Evolutionary conservation across 2,888 invertebrate species (phyloP).

Genomic region (Drosophila sordidula): DNA sequence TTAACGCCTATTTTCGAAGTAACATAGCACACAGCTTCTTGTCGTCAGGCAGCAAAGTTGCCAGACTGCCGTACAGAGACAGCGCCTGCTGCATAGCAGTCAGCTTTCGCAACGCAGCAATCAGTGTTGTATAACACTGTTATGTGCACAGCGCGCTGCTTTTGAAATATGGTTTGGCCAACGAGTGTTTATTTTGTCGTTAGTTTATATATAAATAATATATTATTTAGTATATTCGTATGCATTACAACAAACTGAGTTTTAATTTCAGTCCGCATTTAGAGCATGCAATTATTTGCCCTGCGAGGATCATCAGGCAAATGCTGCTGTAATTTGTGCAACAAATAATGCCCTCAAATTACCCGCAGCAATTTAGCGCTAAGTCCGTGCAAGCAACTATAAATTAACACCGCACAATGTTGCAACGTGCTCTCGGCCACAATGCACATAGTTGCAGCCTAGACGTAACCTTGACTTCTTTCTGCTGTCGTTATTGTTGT

Average conservation of each 20-base stretch:
- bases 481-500: slow-evolving; percentile 36
- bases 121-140: slow-evolving; percentile 13
- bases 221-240: background rate
- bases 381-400: slow-evolving; percentile 53
- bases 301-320: background rate
- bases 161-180: background rate
- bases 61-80: slow-evolving; percentile 18
- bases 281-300: background rate
- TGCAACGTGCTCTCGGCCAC: slow-evolving; percentile 26
- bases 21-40: slow-evolving; percentile 9
- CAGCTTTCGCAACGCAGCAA: slow-evolving; percentile 33
- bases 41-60: slow-evolving; percentile 4
- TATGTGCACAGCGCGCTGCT: background rate
- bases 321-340: slow-evolving; percentile 12
- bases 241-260: background rate
- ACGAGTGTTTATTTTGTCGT: background rate
- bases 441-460: slow-evolving; percentile 49
- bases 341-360: slow-evolving; percentile 19
- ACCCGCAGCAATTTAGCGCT: slow-evolving; percentile 39
- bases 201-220: too few relatives aligned
- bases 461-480: slow-evolving; percentile 58
- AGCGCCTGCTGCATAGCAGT: slow-evolving; percentile 11
- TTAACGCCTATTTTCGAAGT: slow-evolving; percentile 5
- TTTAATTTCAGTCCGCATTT: background rate
- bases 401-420: slow-evolving; percentile 64